Conservation (phyloP, 2,797 vertebrate genomes). For the Hemibagrus guttatus region DNA sequence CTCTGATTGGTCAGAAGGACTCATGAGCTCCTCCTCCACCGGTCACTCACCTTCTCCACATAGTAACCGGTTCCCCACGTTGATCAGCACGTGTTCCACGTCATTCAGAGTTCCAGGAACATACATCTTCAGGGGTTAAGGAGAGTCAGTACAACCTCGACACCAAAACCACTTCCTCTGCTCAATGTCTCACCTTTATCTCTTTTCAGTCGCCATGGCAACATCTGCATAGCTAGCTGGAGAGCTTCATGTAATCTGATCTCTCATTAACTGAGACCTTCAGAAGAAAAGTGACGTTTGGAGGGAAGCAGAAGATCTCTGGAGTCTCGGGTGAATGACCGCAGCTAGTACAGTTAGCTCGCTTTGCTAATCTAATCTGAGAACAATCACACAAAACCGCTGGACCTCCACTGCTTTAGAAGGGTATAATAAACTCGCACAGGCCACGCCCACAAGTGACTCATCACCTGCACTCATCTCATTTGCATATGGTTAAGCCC, state of each 20-base stretch:
- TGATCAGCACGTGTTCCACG: constrained; percentile 84
- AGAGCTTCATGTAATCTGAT: background rate
- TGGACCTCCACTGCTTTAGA: too few species aligned
- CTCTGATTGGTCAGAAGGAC: background rate
- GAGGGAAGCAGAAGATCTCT: too few species aligned
- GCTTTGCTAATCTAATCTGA: too few species aligned
- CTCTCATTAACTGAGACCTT: too few species aligned
- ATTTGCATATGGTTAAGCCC: background rate
- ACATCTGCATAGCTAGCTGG: background rate
- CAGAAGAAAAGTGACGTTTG: too few species aligned
- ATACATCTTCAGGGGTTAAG: constrained; percentile 88
- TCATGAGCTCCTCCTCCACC: background rate
- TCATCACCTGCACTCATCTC: background rate
- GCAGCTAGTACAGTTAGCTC: too few species aligned
- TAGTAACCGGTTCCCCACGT: constrained; percentile 96
- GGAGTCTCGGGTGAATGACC: too few species aligned
- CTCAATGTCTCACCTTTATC: background rate
- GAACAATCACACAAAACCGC: too few species aligned
- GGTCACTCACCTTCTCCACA: constrained; percentile 86
- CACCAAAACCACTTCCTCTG: background rate
- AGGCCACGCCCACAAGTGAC: background rate
- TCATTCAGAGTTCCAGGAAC: constrained; percentile 90
- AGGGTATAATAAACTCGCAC: background rate
- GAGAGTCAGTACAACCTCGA: constrained; percentile 29
- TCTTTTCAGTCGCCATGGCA: background rate